phyloP scores from a whole-genome alignment of 2,888 invertebrate genomes.

The Caenorhabditis angaria region DNA sequence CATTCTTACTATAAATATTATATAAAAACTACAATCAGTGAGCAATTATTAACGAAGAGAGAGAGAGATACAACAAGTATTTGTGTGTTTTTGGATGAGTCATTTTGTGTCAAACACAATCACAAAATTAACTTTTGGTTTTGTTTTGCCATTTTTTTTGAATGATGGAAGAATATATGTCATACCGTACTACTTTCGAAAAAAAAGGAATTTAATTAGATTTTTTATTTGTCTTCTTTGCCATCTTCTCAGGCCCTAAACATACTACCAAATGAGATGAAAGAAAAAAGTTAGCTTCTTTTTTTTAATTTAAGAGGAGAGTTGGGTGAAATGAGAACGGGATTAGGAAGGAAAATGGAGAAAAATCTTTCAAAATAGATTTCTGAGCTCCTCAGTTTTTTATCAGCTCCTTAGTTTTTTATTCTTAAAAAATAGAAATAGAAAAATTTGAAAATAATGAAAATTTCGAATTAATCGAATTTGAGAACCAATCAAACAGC shows the following conservation, averaged over 20 bases:
- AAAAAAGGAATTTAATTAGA: background rate
- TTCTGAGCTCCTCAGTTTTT: too few species aligned
- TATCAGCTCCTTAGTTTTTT: too few species aligned
- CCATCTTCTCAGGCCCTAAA: background rate
- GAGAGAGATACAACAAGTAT: background rate
- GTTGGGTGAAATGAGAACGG: too few species aligned
- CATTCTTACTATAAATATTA: too few species aligned
- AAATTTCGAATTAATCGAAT: too few species aligned
- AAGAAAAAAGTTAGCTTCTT: too few species aligned
- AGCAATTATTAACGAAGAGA: background rate
- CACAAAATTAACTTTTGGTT: background rate
- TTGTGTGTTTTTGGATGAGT: background rate
- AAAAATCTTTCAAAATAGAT: too few species aligned
- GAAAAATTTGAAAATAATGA: too few species aligned
- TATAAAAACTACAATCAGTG: background rate
- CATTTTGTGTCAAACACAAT: background rate
- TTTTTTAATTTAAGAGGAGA: too few species aligned
- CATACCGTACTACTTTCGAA: background rate
- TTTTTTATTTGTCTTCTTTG: background rate
- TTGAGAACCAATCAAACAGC: too few species aligned
- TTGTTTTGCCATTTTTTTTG: background rate
- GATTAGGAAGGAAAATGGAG: too few species aligned
- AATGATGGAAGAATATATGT: background rate
- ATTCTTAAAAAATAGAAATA: too few species aligned
- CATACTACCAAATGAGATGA: background rate